Evolutionary conservation across 2,888 invertebrate species (phyloP).

Genomic region (Tanypteryx hageni): DNA sequence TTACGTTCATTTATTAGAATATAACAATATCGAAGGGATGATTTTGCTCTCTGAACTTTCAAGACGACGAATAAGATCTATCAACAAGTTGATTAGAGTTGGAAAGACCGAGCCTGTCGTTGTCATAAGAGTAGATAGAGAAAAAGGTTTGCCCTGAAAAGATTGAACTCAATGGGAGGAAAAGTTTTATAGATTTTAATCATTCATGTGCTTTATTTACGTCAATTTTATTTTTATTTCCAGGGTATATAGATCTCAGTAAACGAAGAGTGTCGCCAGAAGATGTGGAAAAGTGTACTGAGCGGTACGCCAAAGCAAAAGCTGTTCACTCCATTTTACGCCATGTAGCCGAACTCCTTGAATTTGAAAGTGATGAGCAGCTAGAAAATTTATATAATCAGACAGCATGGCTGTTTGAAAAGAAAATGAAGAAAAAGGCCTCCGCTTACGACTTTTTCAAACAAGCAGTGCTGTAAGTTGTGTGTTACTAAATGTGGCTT

Average conservation of each 20-base stretch:
- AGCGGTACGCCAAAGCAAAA: slow-evolving; percentile 98
- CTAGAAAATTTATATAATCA: slow-evolving; percentile 96
- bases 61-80: slow-evolving; percentile 98
- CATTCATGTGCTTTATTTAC: not conserved
- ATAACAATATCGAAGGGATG: slow-evolving; percentile 99
- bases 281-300: slow-evolving; percentile 98
- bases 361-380: slow-evolving; percentile 93
- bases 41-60: slow-evolving; percentile 98
- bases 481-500: not conserved
- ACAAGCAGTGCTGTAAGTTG: slow-evolving; percentile 94
- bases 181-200: not conserved
- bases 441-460: slow-evolving; percentile 99
- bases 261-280: slow-evolving; percentile 99
- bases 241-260: slow-evolving; percentile 99
- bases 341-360: slow-evolving; percentile 96
- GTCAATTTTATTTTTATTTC: slow-evolving; percentile 67
- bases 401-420: slow-evolving; percentile 99
- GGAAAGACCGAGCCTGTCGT: slow-evolving; percentile 99
- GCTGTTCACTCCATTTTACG: slow-evolving; percentile 98
- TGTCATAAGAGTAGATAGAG: slow-evolving; percentile 99
- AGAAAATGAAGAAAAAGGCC: slow-evolving; percentile 96
- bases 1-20: slow-evolving; percentile 97
- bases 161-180: not conserved
- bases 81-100: slow-evolving; percentile 98
- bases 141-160: slow-evolving; percentile 85